Evolutionary conservation across 2,888 invertebrate species (phyloP).

Genomic region (Hydrotaea cyrtoneurina): DNA sequence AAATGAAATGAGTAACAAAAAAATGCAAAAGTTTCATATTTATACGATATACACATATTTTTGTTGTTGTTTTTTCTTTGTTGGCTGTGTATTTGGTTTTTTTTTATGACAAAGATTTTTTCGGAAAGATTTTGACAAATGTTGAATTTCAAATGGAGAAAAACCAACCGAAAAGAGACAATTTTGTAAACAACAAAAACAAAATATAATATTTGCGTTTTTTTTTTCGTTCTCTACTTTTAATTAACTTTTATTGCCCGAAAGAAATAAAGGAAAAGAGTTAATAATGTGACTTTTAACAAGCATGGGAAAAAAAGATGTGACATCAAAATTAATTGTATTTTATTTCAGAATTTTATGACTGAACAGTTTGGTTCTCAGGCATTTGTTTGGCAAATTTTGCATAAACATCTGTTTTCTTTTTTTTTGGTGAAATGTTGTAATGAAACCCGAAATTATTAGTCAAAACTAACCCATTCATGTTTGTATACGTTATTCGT

Average conservation of each 20-base stretch:
- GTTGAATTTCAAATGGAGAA: not conserved
- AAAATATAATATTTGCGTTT: not conserved
- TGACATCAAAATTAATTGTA: slow-evolving; percentile 1
- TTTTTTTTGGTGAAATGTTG: not conserved
- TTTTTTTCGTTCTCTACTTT: not conserved
- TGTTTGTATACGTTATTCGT: too few species aligned
- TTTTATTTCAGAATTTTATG: not conserved
- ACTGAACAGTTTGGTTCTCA: not conserved
- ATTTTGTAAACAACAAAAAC: not conserved
- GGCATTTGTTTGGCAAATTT: slow-evolving; percentile 4
- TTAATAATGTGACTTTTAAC: slow-evolving; percentile 14
- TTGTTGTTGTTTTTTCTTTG: not conserved
- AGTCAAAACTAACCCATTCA: too few species aligned
- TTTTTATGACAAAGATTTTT: slow-evolving; percentile 59
- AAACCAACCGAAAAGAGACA: slow-evolving; percentile 1
- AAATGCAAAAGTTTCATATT: slow-evolving; percentile 28
- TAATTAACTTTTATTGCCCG: slow-evolving; percentile 32
- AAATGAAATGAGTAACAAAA: slow-evolving; percentile 5
- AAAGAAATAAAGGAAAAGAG: not conserved
- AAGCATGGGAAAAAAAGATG: slow-evolving; percentile 16
- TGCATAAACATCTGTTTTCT: not conserved
- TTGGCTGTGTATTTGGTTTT: not conserved
- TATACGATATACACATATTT: slow-evolving; percentile 21
- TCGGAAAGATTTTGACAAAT: slow-evolving; percentile 42
- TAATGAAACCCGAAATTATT: not conserved